phyloP scores from a whole-genome alignment of 2,888 invertebrate species.

The Morpho deidamia region DNA sequence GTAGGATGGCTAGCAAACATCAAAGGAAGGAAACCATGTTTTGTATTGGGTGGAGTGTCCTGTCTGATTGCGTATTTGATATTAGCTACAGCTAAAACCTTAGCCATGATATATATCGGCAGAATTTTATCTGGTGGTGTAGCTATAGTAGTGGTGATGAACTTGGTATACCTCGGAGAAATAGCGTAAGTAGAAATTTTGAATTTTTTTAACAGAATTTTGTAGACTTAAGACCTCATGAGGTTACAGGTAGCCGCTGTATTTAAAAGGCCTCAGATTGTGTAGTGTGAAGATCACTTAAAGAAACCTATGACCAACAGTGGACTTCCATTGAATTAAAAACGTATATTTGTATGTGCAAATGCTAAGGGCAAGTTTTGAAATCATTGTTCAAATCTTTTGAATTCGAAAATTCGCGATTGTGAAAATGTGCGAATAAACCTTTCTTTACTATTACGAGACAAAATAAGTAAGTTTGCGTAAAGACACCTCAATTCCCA shows the following conservation, averaged over 20 bases:
- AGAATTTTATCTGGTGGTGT: constrained; percentile 36
- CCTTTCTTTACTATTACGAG: too few species aligned
- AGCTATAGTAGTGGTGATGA: constrained; percentile 30
- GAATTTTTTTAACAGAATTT: too few species aligned
- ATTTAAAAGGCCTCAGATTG: not conserved
- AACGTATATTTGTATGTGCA: not conserved
- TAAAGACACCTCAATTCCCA: too few species aligned
- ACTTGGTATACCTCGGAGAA: constrained; percentile 43
- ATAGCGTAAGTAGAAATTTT: constrained; percentile 36
- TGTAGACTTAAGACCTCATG: too few species aligned
- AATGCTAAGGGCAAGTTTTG: not conserved
- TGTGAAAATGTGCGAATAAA: too few species aligned
- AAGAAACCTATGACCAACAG: too few species aligned
- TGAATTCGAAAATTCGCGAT: too few species aligned
- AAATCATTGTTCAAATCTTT: too few species aligned
- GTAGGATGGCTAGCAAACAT: constrained; percentile 36
- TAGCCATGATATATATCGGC: constrained; percentile 33
- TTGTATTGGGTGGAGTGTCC: constrained; percentile 33
- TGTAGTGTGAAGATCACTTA: not conserved
- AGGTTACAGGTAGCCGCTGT: too few species aligned
- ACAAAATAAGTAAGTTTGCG: too few species aligned
- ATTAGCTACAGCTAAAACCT: constrained; percentile 29
- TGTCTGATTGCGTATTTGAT: constrained; percentile 29
- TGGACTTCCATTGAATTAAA: not conserved
- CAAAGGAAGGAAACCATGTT: constrained; percentile 37